Conservation (phyloP, 2,797 vertebrate genomes). For the Varecia variegata region DNA sequence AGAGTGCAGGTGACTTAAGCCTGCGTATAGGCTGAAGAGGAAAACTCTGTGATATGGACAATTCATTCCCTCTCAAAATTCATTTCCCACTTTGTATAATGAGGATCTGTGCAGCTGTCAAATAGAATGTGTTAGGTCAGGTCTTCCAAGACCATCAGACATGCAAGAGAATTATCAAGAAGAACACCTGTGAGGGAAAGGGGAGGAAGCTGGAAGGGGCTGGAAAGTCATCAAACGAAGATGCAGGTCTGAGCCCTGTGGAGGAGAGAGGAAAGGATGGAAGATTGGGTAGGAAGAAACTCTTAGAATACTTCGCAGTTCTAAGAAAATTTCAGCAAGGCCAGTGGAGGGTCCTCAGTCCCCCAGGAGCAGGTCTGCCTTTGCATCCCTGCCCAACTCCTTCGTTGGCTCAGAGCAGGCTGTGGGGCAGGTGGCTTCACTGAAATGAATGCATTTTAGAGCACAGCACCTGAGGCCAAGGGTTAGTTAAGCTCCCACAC, state of each 20-base stretch:
- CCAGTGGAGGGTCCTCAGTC: not conserved
- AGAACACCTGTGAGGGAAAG: not conserved
- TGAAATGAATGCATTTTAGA: not conserved
- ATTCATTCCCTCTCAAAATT: not conserved
- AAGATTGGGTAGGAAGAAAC: not conserved
- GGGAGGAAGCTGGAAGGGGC: too few species aligned
- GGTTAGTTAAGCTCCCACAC: not conserved
- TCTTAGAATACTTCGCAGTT: not conserved
- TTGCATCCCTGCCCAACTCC: not conserved
- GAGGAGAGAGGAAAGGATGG: not conserved
- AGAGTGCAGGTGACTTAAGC: not conserved
- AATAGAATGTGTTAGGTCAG: not conserved
- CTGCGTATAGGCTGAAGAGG: not conserved
- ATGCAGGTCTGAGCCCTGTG: not conserved
- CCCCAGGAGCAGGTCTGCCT: too few species aligned
- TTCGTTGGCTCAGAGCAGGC: not conserved
- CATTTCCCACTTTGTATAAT: not conserved
- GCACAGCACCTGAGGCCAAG: not conserved
- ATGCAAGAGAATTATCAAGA: not conserved
- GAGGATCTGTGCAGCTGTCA: not conserved
- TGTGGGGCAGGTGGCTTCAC: not conserved
- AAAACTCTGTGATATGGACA: not conserved
- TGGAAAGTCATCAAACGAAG: not conserved
- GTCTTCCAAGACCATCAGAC: not conserved
- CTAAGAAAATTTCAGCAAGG: not conserved